Conservation (phyloP, 1,140 invertebrate genomes). For the Euura saliciscinereae region DNA sequence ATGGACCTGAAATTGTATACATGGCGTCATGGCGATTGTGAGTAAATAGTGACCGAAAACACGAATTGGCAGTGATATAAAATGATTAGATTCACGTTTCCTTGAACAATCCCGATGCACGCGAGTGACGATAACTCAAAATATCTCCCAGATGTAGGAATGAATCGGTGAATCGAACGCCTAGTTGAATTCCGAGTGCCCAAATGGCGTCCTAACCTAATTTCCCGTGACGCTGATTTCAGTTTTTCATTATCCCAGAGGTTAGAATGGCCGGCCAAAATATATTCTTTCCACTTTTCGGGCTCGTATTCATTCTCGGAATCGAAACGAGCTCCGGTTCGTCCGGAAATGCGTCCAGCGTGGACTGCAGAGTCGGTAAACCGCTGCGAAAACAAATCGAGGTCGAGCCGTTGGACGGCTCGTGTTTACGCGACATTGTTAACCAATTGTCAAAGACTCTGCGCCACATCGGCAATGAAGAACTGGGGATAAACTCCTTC, state of each 20-base stretch:
- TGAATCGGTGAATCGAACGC: background rate
- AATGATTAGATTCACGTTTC: too few species aligned
- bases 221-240: background rate
- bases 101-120: too few species aligned
- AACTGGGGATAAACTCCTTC: conserved; percentile 50
- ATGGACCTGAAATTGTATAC: too few species aligned
- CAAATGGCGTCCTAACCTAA: background rate
- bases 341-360: background rate
- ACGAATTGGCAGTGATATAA: too few species aligned
- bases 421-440: conserved; percentile 51
- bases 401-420: conserved; percentile 46
- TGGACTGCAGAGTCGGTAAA: conserved; percentile 46
- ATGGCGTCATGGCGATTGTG: too few species aligned
- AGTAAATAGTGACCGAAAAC: too few species aligned
- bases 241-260: background rate
- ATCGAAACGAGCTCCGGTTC: background rate
- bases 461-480: conserved; percentile 44
- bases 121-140: too few species aligned
- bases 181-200: background rate
- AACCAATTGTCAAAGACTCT: conserved; percentile 45
- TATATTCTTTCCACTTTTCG: background rate
- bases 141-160: background rate
- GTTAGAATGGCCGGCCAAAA: background rate
- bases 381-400: conserved; percentile 50
- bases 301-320: background rate